A percentile compares a stretch with the other conserved stretches of the same genome.
phyloP scores from a whole-genome alignment of 2,113 vertebrate species.

The Agapornis roseicollis region DNA sequence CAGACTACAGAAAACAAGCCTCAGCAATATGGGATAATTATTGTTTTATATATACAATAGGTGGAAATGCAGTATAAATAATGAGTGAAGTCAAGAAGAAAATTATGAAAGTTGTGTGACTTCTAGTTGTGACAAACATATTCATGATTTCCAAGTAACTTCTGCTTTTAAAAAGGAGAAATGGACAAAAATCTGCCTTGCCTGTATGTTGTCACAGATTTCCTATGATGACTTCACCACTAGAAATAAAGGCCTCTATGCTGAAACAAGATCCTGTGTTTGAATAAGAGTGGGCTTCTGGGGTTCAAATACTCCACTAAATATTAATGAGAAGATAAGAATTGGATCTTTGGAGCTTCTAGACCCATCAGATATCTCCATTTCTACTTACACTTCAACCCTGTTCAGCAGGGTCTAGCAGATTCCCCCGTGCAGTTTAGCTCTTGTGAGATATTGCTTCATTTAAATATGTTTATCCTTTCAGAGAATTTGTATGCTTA shows the following conservation, averaged over 20 bases:
- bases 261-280: background rate
- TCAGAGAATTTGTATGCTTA: background rate
- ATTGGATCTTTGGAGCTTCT: background rate
- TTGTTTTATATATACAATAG: background rate
- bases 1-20: background rate
- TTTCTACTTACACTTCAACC: background rate
- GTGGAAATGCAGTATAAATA: background rate
- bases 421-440: background rate
- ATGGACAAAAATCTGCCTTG: background rate
- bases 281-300: background rate
- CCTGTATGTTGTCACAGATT: background rate
- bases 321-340: background rate
- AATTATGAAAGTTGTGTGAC: background rate
- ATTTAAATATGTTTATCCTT: background rate
- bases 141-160: background rate
- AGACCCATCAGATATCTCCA: background rate
- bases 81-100: background rate
- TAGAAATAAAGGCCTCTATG: background rate
- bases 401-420: background rate
- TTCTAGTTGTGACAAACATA: background rate
- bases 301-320: background rate
- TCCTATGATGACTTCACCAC: background rate
- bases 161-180: background rate
- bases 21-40: background rate
- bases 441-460: background rate